Conservation (phyloP, 2,113 vertebrate genomes). For the cattle (Bos taurus) region DNA sequence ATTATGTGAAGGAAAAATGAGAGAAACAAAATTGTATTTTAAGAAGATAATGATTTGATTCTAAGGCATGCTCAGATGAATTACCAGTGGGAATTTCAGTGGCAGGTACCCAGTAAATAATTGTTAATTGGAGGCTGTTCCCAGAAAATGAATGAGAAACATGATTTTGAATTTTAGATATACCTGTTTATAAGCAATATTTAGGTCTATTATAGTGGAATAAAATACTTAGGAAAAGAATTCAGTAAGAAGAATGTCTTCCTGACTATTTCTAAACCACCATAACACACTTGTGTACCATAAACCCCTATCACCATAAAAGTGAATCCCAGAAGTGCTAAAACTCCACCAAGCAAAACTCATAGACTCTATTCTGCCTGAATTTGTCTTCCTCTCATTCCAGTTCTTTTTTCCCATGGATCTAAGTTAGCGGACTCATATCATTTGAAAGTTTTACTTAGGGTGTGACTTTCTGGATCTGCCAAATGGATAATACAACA, state of each 20-base stretch:
- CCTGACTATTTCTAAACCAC: not conserved
- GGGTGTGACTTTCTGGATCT: not conserved
- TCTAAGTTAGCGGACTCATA: not conserved
- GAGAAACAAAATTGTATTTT: not conserved
- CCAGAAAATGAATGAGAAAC: not conserved
- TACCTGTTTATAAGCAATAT: not conserved
- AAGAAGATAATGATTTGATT: not conserved
- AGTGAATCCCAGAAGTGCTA: not conserved
- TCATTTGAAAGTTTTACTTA: not conserved
- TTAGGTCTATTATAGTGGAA: not conserved
- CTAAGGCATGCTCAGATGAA: not conserved
- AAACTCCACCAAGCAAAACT: not conserved
- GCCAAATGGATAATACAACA: not conserved
- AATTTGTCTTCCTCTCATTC: not conserved
- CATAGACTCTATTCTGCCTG: not conserved
- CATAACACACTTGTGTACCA: not conserved
- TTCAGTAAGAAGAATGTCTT: not conserved
- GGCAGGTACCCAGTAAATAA: not conserved
- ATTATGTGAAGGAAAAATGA: not conserved
- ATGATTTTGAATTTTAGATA: not conserved
- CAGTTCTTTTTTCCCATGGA: not conserved
- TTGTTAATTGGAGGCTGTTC: not conserved
- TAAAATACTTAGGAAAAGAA: not conserved
- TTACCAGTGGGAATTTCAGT: not conserved
- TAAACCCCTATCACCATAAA: not conserved